These are phyloP conservation scores for Xenentodon cancila DNA, from an alignment of 2,797 vertebrate genomes.

Conservation along the genomic window DNA sequence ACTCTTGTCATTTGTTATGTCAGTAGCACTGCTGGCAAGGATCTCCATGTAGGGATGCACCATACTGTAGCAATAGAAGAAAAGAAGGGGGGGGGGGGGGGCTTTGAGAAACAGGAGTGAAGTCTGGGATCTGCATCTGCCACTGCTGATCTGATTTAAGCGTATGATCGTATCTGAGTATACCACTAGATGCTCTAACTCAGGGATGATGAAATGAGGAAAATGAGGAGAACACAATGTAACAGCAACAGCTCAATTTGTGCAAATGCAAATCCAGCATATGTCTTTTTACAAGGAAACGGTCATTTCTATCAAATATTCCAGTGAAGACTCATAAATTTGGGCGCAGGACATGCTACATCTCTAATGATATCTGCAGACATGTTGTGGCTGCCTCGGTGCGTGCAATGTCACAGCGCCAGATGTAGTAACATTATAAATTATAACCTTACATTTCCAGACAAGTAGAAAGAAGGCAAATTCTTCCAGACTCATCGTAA, in stretches of 20 bases:
- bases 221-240: constrained; percentile 9
- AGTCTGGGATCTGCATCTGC: neutral
- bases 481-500: constrained; percentile 13
- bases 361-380: constrained; percentile 77
- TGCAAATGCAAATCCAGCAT: constrained; percentile 49
- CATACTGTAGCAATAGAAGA: constrained; percentile 23
- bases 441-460: constrained; percentile 60
- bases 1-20: constrained; percentile 67
- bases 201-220: constrained; percentile 2
- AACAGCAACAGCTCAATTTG: constrained; percentile 35
- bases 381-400: constrained; percentile 69
- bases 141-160: constrained; percentile 13
- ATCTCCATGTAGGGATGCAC: constrained; percentile 29
- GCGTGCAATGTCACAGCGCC: constrained; percentile 58
- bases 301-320: constrained; percentile 53
- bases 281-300: constrained; percentile 63
- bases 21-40: constrained; percentile 44
- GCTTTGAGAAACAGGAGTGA: constrained; percentile 1
- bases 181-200: neutral
- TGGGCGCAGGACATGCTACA: constrained; percentile 48
- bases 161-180: constrained; percentile 1
- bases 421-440: constrained; percentile 67
- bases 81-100: constrained; percentile 10
- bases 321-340: constrained; percentile 72
- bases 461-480: constrained; percentile 44